Evolutionary conservation across 1,140 invertebrate species (phyloP).

Genomic region (Gyrodactylus bullatarudis): DNA sequence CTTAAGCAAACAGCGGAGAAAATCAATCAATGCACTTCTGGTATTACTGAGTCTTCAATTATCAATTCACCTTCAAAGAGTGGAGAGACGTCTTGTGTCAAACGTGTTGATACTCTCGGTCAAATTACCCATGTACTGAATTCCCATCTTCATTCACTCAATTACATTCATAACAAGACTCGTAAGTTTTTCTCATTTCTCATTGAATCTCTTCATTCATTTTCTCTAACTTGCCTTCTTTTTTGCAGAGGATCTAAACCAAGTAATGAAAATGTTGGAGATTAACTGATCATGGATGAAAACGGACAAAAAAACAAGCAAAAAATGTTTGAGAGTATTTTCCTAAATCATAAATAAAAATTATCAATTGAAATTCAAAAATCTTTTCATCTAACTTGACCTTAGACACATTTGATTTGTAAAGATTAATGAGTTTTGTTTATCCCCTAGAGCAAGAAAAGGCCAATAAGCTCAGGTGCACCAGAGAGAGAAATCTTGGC

Average conservation of each 20-base stretch:
- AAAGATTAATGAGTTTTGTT: too few relatives aligned
- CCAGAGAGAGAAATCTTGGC: too few relatives aligned
- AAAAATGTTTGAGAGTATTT: too few relatives aligned
- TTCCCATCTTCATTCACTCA: conserved; percentile 9
- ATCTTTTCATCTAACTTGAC: too few relatives aligned
- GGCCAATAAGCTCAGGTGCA: too few relatives aligned
- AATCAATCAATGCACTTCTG: conserved; percentile 6
- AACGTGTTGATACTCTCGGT: conserved; percentile 7
- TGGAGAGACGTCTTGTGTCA: conserved; percentile 7
- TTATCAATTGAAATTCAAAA: too few relatives aligned
- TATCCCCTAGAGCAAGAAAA: too few relatives aligned
- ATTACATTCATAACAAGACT: conserved; percentile 25
- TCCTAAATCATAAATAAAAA: too few relatives aligned
- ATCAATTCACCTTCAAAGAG: conserved; percentile 6
- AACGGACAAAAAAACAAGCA: too few relatives aligned
- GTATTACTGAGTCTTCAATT: neutral
- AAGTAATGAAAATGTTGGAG: neutral
- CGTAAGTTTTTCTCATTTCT: conserved; percentile 21
- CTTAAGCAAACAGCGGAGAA: conserved; percentile 5
- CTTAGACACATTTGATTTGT: too few relatives aligned
- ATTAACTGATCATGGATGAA: neutral
- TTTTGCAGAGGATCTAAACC: neutral
- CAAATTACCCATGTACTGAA: conserved; percentile 9
- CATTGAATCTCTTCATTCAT: neutral
- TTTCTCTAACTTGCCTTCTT: conserved; percentile 6